phyloP scores from a whole-genome alignment of 2,888 invertebrate species.

The Adelphocoris suturalis region DNA sequence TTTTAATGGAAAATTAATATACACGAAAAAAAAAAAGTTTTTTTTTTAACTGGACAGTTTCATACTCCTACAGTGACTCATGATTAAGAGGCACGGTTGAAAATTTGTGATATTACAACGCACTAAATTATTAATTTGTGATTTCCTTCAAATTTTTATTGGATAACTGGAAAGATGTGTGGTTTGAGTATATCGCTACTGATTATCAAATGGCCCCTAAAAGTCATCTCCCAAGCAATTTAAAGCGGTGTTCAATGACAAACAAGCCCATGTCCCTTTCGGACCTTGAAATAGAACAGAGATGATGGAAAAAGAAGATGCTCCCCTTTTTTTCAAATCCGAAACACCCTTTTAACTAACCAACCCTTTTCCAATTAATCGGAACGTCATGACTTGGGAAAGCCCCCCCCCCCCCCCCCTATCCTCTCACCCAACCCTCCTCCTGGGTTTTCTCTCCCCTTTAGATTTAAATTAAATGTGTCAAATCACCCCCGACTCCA shows the following conservation, averaged over 20 bases:
- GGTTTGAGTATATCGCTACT: too few species aligned
- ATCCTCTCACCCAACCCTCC: too few species aligned
- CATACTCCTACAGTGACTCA: too few species aligned
- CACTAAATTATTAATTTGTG: too few species aligned
- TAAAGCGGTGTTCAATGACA: constrained; percentile 2
- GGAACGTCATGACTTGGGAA: constrained; percentile 64
- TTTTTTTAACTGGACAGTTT: too few species aligned
- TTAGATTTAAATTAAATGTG: constrained; percentile 71
- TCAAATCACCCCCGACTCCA: constrained; percentile 70
- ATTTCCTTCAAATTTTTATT: too few species aligned
- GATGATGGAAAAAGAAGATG: background rate
- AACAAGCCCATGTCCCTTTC: background rate
- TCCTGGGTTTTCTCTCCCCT: constrained; percentile 6
- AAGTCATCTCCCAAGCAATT: background rate
- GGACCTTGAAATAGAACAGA: constrained; percentile 18
- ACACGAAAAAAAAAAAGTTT: too few species aligned
- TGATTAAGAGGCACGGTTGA: too few species aligned
- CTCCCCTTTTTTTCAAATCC: constrained; percentile 49
- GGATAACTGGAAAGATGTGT: too few species aligned
- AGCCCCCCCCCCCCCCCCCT: background rate
- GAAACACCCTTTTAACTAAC: constrained; percentile 67
- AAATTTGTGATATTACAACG: too few species aligned
- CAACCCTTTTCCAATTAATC: constrained; percentile 69
- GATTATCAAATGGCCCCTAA: background rate
- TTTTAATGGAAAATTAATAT: too few species aligned